Percentiles rank a stretch among this genome's conserved stretches.
These are phyloP conservation scores for Gila orcuttii DNA, from an alignment of 2,113 vertebrate genomes.

Conservation along the genomic window DNA sequence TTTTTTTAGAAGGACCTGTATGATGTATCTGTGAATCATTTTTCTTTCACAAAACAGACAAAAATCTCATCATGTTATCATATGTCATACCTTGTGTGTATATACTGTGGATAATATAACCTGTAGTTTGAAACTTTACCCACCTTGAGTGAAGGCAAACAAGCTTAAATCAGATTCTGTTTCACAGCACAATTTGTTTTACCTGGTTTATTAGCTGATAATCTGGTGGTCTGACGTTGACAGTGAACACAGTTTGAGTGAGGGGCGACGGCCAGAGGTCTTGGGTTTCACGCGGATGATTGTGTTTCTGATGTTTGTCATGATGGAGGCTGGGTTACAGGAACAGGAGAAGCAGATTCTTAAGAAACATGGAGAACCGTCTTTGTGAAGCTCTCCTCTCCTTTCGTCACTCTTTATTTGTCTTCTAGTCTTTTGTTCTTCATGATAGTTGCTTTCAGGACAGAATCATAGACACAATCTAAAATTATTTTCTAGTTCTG, in stretches of 20 bases:
- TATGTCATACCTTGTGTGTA: neutral
- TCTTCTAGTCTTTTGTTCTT: neutral
- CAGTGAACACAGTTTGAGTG: slow-evolving; percentile 14
- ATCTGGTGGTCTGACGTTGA: slow-evolving; percentile 16
- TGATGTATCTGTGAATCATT: neutral
- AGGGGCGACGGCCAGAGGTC: slow-evolving; percentile 49
- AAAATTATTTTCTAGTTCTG: neutral
- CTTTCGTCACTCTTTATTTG: neutral
- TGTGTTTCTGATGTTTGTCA: slow-evolving; percentile 63
- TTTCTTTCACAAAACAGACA: neutral
- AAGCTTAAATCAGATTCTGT: slow-evolving; percentile 20
- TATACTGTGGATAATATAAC: neutral
- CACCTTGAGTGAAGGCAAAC: neutral
- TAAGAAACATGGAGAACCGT: slow-evolving; percentile 29
- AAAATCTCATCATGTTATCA: slow-evolving; percentile 4
- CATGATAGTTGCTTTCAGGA: neutral
- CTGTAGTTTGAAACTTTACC: slow-evolving; percentile 20
- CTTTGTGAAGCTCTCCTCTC: slow-evolving; percentile 58
- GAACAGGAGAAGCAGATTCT: slow-evolving; percentile 64
- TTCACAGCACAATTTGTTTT: slow-evolving; percentile 27
- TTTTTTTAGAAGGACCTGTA: too few relatives aligned
- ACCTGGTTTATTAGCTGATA: slow-evolving; percentile 24
- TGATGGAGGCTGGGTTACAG: slow-evolving; percentile 68
- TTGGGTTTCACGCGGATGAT: slow-evolving; percentile 67
- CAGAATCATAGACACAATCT: neutral